Percentiles rank a stretch among this genome's conserved stretches.
Evolutionary conservation across 2,797 vertebrate species (phyloP).

Genomic region (Cheirogaleus major): DNA sequence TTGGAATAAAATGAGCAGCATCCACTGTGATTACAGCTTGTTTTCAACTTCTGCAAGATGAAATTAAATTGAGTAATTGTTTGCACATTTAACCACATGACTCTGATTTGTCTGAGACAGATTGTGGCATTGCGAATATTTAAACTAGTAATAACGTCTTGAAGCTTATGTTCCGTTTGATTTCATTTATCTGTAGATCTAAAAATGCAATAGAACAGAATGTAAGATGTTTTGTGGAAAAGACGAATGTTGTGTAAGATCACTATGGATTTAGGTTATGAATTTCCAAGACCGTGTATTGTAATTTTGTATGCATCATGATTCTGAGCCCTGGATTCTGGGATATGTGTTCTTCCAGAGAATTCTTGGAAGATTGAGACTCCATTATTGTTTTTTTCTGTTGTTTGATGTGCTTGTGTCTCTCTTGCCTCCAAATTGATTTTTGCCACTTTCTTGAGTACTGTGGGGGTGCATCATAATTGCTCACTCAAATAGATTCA

Average conservation of each 20-base stretch:
- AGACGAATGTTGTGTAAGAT: not conserved
- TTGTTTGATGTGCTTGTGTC: not conserved
- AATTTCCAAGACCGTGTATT: not conserved
- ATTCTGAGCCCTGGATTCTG: not conserved
- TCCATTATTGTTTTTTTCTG: not conserved
- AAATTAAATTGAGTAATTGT: conserved; percentile 77
- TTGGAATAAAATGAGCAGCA: conserved; percentile 62
- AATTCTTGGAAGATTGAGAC: not conserved
- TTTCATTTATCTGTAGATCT: conserved; percentile 60
- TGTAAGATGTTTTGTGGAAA: not conserved
- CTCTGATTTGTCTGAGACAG: conserved; percentile 63
- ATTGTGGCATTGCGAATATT: conserved; percentile 59
- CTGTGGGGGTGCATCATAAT: not conserved
- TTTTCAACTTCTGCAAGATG: conserved; percentile 68
- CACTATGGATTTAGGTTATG: not conserved
- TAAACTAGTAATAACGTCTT: conserved; percentile 53
- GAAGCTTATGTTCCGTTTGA: conserved; percentile 53
- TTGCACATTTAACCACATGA: conserved; percentile 69
- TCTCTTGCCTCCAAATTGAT: not conserved
- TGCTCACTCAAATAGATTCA: not conserved
- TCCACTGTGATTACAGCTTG: conserved; percentile 59
- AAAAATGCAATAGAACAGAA: conserved; percentile 58
- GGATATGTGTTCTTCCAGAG: not conserved
- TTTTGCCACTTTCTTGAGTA: not conserved
- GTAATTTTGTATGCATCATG: not conserved